phyloP scores from a whole-genome alignment of 2,888 invertebrate species.

The Acholoe squamosa region DNA sequence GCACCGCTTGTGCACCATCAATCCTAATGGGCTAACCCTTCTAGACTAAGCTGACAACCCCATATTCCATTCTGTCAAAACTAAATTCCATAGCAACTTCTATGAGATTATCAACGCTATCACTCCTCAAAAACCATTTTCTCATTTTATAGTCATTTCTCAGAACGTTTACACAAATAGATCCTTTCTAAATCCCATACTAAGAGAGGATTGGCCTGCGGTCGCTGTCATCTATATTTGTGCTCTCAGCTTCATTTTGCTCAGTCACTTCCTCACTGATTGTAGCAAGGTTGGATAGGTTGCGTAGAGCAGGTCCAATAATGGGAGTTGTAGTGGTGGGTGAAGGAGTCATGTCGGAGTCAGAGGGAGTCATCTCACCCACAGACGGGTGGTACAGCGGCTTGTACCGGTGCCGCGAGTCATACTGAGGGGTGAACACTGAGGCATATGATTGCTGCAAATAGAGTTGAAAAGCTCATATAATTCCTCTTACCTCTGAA shows the following conservation, averaged over 20 bases:
- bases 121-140: too few species aligned
- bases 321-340: slow-evolving; percentile 52
- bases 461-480: too few species aligned
- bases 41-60: too few species aligned
- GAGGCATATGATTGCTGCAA: slow-evolving; percentile 77
- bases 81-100: too few species aligned
- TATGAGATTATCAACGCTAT: too few species aligned
- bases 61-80: too few species aligned
- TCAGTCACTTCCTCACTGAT: slow-evolving; percentile 58
- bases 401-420: slow-evolving; percentile 75
- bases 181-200: neutral
- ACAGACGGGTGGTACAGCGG: slow-evolving; percentile 75
- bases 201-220: slow-evolving; percentile 45
- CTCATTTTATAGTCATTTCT: too few species aligned
- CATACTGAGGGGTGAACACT: slow-evolving; percentile 75
- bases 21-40: too few species aligned
- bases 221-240: slow-evolving; percentile 36
- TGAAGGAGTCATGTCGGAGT: slow-evolving; percentile 51
- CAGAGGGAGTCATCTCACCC: slow-evolving; percentile 9
- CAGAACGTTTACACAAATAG: too few species aligned
- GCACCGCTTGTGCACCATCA: too few species aligned
- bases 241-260: slow-evolving; percentile 20
- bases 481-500: too few species aligned
- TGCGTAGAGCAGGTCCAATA: slow-evolving; percentile 39
- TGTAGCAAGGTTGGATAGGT: slow-evolving; percentile 56